A percentile compares a stretch with the other conserved stretches of the same genome.
These are phyloP conservation scores for Oophaga pumilio DNA, from an alignment of 2,113 vertebrate species.

Conservation along the genomic window DNA sequence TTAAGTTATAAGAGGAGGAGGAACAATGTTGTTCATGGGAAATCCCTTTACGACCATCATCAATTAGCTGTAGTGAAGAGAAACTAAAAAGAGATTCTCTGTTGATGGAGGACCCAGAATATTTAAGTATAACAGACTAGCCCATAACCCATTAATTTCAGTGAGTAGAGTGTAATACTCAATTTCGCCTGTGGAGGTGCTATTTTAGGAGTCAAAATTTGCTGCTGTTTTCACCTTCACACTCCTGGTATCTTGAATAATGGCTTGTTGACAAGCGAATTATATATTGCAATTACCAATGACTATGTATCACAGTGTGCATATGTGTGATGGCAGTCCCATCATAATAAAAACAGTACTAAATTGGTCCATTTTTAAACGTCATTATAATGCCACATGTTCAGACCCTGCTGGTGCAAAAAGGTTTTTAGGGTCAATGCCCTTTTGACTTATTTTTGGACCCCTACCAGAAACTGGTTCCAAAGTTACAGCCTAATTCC, in stretches of 20 bases:
- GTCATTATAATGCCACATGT: slow-evolving; percentile 8
- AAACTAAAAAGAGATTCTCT: not conserved
- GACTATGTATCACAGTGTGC: not conserved
- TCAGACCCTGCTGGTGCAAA: slow-evolving; percentile 15
- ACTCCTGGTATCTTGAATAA: not conserved
- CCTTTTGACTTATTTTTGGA: not conserved
- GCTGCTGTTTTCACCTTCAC: not conserved
- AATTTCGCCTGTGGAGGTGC: not conserved
- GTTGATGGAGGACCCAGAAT: not conserved
- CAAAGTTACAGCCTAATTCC: not conserved
- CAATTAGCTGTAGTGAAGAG: not conserved
- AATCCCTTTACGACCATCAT: not conserved
- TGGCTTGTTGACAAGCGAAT: not conserved
- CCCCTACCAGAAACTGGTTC: not conserved
- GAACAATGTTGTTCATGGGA: no score
- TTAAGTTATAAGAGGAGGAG: no score
- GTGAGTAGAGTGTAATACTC: not conserved
- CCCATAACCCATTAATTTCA: not conserved
- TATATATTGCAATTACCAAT: not conserved
- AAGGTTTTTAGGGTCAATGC: not conserved
- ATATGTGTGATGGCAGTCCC: not conserved
- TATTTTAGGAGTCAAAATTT: not conserved
- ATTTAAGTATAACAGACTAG: not conserved
- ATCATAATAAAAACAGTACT: not conserved
- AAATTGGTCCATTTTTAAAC: slow-evolving; percentile 5